These are phyloP conservation scores for Melanotaenia pygmaea DNA, from an alignment of 2,797 vertebrate genomes.

Conservation along the genomic window DNA sequence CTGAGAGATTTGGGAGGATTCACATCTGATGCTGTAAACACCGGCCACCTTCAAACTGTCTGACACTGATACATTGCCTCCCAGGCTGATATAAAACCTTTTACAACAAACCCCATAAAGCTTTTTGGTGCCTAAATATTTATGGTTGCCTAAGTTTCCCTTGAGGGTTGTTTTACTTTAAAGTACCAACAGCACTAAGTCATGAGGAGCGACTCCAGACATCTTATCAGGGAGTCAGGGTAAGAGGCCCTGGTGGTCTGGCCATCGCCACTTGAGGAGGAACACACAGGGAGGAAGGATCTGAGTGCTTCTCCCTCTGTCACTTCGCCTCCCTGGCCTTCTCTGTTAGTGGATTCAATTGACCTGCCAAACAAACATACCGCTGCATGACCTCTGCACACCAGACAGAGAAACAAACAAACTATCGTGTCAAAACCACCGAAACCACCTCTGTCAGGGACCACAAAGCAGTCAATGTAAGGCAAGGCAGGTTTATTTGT, in stretches of 20 bases:
- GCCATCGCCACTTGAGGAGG: slow-evolving; percentile 53
- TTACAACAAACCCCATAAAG: slow-evolving; percentile 87
- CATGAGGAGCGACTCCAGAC: slow-evolving; percentile 80
- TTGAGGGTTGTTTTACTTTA: slow-evolving; percentile 83
- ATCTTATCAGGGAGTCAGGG: slow-evolving; percentile 78
- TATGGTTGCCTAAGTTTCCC: slow-evolving; percentile 84
- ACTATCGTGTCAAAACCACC: slow-evolving; percentile 63
- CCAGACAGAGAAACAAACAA: slow-evolving; percentile 81
- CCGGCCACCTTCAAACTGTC: slow-evolving; percentile 58
- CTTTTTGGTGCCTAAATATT: slow-evolving; percentile 87
- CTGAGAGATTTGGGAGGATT: slow-evolving; percentile 68
- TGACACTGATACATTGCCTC: slow-evolving; percentile 77
- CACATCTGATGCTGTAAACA: slow-evolving; percentile 75
- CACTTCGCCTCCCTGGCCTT: slow-evolving; percentile 40
- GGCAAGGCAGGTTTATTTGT: slow-evolving; percentile 31
- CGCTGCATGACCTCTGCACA: slow-evolving; percentile 70
- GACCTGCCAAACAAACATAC: slow-evolving; percentile 77
- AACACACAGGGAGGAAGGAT: slow-evolving; percentile 70
- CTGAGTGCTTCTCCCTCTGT: slow-evolving; percentile 53
- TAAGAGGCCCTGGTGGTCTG: slow-evolving; percentile 76
- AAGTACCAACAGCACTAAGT: slow-evolving; percentile 77
- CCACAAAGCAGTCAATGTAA: slow-evolving; percentile 44
- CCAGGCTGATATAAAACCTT: slow-evolving; percentile 82
- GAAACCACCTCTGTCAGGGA: slow-evolving; percentile 36
- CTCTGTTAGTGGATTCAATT: slow-evolving; percentile 71